Evolutionary conservation across 2,113 vertebrate genomes (phyloP).

Genomic region (Sakesphorus luctuosus): DNA sequence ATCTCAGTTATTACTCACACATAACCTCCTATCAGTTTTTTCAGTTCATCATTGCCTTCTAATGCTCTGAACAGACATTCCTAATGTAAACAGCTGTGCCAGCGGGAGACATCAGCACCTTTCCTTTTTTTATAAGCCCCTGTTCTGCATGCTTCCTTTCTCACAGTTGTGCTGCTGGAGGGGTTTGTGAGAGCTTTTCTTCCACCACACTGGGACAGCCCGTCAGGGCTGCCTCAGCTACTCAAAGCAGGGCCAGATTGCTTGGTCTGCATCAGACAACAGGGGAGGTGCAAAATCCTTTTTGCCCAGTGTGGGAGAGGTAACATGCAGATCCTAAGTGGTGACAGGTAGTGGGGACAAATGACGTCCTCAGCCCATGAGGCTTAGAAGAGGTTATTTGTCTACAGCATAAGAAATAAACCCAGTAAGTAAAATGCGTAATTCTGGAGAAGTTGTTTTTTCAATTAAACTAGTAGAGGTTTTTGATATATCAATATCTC

Average conservation of each 20-base stretch:
- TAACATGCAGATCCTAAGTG: neutral
- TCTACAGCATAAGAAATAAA: neutral
- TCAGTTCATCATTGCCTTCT: neutral
- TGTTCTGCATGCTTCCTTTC: fast-evolving
- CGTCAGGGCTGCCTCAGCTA: neutral
- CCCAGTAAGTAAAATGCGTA: neutral
- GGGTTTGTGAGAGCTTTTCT: neutral
- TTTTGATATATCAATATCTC: neutral
- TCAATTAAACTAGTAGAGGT: neutral
- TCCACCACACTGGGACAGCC: neutral
- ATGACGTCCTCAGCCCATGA: neutral
- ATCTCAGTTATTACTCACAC: neutral
- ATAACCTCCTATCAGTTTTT: neutral
- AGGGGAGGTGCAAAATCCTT: neutral
- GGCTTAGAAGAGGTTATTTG: neutral
- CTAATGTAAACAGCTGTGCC: neutral
- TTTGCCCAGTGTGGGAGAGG: neutral
- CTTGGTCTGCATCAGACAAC: neutral
- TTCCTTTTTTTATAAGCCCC: neutral
- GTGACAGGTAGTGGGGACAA: neutral
- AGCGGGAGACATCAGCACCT: neutral
- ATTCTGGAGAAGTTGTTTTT: neutral
- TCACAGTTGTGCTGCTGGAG: neutral
- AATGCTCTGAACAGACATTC: neutral
- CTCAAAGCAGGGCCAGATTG: neutral